Evolutionary conservation across 2,113 vertebrate species (phyloP), one percentile per base, ranked within the genome.

Genomic region (Vidua macroura): DNA sequence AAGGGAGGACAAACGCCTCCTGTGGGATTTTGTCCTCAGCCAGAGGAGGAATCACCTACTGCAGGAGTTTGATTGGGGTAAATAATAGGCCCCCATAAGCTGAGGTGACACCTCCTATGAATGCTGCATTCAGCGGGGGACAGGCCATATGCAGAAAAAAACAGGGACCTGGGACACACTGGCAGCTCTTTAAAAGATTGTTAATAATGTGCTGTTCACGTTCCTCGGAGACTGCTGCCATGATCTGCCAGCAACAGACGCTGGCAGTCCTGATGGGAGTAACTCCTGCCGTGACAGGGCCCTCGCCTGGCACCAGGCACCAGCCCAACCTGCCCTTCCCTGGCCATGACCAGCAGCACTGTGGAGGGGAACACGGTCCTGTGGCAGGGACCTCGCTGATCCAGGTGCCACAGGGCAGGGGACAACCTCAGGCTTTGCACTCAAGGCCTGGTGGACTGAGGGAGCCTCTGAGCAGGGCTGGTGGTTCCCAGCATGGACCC

Each of bases 171-270:
- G 10, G 83, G 83, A 88, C 68, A 72, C 44, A 9, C 92, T 92
- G 94, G 94, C 93, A 96, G 90, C 52, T 77, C 85, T 94, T 96
- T 93, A 93, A 93, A 95, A 86, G 79, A 52, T 49, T 59, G 88
- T 67, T 95, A 95, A 95, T 95, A 93, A 75, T 20, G 92, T 74
- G 76, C 93, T 94, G 88, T 83, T 93, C 92, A 75, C 64, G 17
- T 94, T 85, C 56, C 88, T 96, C 2, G 0, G 92, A 80, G 86
- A 35, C 90, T 79, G 81, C 90, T 88, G 93, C 93, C 88, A 74
- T 52, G 76, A 56, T 79, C 83, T 88, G 90, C 92, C 93, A 93
- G 89, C 46, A 89, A n/a, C 77, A 69, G 60, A 78, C 8, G 5
- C 62, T 95, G 94, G 53, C 83, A 93, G 53, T 9, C 10, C 86